These are phyloP conservation scores for Microhierax caerulescens DNA, from an alignment of 2,797 vertebrate genomes.

Conservation along the genomic window DNA sequence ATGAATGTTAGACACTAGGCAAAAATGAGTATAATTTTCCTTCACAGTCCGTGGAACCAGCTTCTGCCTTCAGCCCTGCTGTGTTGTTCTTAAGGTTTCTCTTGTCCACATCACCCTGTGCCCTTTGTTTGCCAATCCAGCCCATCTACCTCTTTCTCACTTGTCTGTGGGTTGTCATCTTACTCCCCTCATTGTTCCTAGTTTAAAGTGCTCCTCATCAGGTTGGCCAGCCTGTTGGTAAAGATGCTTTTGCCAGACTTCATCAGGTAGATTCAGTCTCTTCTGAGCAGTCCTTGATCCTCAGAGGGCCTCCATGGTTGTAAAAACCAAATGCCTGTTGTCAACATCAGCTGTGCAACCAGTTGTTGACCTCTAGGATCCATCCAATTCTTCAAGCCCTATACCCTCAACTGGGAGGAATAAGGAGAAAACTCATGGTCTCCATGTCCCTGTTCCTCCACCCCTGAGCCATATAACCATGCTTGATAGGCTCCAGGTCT, in stretches of 20 bases:
- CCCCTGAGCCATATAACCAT: neutral
- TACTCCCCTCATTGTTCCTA: neutral
- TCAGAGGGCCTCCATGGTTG: neutral
- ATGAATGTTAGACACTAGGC: neutral
- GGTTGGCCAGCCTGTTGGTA: neutral
- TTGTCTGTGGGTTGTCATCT: neutral
- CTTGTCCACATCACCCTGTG: neutral
- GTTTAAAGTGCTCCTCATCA: neutral
- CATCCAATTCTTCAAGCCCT: neutral
- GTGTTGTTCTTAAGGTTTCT: neutral
- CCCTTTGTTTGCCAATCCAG: neutral
- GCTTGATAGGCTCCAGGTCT: neutral
- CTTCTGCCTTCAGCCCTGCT: neutral
- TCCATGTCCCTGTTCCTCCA: neutral
- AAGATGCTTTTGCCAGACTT: neutral
- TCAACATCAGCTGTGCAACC: neutral
- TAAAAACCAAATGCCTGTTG: neutral
- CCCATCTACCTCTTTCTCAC: neutral
- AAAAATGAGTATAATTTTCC: neutral
- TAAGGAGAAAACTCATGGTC: neutral
- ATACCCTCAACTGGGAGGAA: fast-evolving
- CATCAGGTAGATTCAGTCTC: neutral
- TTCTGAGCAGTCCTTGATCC: neutral
- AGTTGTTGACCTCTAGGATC: neutral
- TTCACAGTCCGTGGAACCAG: neutral